Conservation (phyloP, 2,113 vertebrate species). For the Clinocottus analis region DNA sequence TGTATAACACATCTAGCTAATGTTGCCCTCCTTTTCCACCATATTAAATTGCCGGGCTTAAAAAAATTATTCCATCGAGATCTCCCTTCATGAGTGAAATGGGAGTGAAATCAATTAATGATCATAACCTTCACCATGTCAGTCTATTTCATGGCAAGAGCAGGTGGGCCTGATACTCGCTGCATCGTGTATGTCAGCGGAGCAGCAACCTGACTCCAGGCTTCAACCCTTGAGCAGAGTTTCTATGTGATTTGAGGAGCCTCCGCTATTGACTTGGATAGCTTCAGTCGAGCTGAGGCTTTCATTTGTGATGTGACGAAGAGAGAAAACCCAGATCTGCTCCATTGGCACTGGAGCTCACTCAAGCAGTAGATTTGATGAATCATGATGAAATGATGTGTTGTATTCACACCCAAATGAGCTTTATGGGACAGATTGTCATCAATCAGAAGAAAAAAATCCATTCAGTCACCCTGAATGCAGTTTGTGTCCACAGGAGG, state of each 20-base stretch:
- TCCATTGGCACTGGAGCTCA: conserved; percentile 32
- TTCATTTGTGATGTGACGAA: conserved; percentile 59
- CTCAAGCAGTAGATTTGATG: conserved; percentile 56
- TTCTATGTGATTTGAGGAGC: conserved; percentile 35
- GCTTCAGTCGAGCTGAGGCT: conserved; percentile 31
- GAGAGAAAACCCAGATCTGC: conserved; percentile 50
- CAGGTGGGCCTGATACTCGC: conserved; percentile 29
- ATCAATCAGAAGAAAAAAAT: conserved; percentile 56
- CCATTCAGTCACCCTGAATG: conserved; percentile 14
- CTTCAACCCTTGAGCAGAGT: conserved; percentile 22
- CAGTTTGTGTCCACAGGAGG: conserved; percentile 29
- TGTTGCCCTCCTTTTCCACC: conserved; percentile 26
- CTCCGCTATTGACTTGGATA: conserved; percentile 19
- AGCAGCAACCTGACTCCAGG: conserved; percentile 22
- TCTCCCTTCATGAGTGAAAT: conserved; percentile 65
- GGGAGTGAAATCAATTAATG: conserved; percentile 59
- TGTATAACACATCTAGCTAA: conserved; percentile 43
- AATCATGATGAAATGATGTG: conserved; percentile 40
- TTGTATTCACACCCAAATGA: conserved; percentile 66
- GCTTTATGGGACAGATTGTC: conserved; percentile 47
- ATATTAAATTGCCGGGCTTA: conserved; percentile 26
- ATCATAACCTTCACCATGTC: conserved; percentile 61
- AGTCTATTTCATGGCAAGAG: conserved; percentile 57
- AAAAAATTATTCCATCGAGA: conserved; percentile 53
- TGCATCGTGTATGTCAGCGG: conserved; percentile 28